phyloP scores from a whole-genome alignment of 2,113 vertebrate species.

The Diphyllodes magnificus region DNA sequence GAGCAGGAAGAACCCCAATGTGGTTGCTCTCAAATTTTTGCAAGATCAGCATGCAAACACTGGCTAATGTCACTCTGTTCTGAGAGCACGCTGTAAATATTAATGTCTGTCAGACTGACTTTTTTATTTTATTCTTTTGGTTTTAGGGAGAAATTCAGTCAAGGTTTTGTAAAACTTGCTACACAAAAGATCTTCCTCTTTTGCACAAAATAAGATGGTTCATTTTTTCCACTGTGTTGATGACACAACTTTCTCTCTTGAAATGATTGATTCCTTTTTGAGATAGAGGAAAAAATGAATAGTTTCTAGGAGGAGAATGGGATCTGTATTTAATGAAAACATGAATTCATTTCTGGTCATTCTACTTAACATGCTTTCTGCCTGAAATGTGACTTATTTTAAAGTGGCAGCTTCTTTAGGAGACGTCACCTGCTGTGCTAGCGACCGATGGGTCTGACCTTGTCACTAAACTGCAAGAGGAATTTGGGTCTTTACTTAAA shows the following conservation, averaged over 20 bases:
- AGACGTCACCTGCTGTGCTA: neutral
- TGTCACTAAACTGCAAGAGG: neutral
- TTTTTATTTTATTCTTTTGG: neutral
- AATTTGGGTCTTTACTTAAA: neutral
- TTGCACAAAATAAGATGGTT: neutral
- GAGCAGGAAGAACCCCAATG: neutral
- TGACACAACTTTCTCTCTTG: neutral
- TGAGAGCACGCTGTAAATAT: constrained; percentile 3
- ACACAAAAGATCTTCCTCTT: neutral
- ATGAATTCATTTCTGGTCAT: neutral
- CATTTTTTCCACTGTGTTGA: neutral
- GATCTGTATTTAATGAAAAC: neutral
- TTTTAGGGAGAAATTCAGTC: neutral
- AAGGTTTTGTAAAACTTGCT: neutral
- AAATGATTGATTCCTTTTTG: neutral
- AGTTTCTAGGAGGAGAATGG: neutral
- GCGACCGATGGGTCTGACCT: neutral
- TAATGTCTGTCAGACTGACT: neutral
- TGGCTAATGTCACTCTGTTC: neutral
- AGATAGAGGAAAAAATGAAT: neutral
- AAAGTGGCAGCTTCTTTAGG: neutral
- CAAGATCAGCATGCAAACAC: neutral
- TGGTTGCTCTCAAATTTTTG: neutral
- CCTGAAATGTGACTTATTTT: neutral
- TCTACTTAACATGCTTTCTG: neutral